Conservation (phyloP, 1,140 invertebrate species). For the Conus ventricosus region DNA sequence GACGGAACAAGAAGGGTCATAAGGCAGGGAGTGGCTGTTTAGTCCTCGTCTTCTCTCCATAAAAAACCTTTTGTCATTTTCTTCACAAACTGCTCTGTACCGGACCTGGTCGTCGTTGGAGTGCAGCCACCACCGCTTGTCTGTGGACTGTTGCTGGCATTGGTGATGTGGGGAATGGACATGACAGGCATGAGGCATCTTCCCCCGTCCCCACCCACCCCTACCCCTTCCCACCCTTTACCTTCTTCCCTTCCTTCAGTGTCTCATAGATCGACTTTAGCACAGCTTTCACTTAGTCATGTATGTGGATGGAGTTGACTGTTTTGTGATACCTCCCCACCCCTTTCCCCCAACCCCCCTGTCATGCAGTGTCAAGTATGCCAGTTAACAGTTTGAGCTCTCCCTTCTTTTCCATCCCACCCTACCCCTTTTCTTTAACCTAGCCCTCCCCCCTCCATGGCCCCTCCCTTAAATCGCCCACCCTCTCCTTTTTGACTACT, state of each 20-base stretch:
- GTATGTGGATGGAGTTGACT: neutral
- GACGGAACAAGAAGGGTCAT: constrained; percentile 81
- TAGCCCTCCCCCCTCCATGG: neutral
- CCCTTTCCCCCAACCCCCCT: neutral
- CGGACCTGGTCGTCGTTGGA: constrained; percentile 41
- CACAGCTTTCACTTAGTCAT: constrained; percentile 1
- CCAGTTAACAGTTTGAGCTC: neutral
- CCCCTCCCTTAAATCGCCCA: too few relatives aligned
- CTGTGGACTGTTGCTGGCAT: neutral
- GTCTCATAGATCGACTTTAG: neutral
- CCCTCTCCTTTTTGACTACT: too few relatives aligned
- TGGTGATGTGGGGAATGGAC: neutral
- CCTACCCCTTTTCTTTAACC: neutral
- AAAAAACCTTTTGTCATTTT: constrained; percentile 45
- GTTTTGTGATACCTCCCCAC: neutral
- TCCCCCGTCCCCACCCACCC: too few relatives aligned
- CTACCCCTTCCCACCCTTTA: too few relatives aligned
- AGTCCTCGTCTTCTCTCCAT: constrained; percentile 32
- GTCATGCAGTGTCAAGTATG: neutral
- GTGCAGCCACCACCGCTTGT: constrained; percentile 15
- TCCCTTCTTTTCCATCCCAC: neutral
- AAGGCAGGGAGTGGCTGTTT: constrained; percentile 49
- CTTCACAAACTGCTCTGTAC: constrained; percentile 51
- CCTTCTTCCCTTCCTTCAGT: neutral
- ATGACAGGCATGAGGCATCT: neutral